Evolutionary conservation across 2,113 vertebrate genomes (phyloP).

Genomic region (Cacatua alba): DNA sequence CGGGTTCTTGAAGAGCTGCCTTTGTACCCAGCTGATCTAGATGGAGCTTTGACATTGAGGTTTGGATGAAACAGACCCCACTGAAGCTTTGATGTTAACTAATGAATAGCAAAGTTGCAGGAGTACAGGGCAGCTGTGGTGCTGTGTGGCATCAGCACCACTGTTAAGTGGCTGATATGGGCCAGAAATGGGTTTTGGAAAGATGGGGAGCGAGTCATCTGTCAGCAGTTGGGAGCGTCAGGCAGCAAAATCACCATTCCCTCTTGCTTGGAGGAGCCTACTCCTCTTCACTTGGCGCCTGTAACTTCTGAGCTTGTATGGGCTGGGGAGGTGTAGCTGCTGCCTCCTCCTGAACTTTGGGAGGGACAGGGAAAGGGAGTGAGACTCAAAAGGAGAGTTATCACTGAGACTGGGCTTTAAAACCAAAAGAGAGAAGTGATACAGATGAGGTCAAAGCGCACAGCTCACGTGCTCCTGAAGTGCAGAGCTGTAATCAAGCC

Average conservation of each 20-base stretch:
- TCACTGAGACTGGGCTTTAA: not conserved
- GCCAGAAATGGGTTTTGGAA: not conserved
- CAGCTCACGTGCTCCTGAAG: not conserved
- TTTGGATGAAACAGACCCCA: not conserved
- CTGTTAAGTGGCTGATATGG: not conserved
- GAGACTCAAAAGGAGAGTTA: rapidly evolving
- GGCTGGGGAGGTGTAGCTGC: not conserved
- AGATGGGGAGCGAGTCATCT: not conserved
- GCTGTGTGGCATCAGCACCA: not conserved
- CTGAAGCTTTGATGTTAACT: not conserved
- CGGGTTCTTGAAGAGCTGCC: not conserved
- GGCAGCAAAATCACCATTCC: not conserved
- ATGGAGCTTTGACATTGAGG: not conserved
- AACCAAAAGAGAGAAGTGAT: not conserved
- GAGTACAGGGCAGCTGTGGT: not conserved
- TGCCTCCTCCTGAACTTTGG: not conserved
- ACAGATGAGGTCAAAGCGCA: not conserved
- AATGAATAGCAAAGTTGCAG: not conserved
- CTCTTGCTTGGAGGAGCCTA: not conserved
- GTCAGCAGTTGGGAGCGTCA: not conserved
- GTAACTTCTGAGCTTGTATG: not conserved
- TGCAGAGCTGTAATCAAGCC: not conserved
- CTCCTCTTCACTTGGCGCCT: not conserved
- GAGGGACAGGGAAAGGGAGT: not conserved
- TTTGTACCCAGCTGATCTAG: not conserved